Conservation (phyloP, 1,140 invertebrate species). For the Drosophila sproati region DNA sequence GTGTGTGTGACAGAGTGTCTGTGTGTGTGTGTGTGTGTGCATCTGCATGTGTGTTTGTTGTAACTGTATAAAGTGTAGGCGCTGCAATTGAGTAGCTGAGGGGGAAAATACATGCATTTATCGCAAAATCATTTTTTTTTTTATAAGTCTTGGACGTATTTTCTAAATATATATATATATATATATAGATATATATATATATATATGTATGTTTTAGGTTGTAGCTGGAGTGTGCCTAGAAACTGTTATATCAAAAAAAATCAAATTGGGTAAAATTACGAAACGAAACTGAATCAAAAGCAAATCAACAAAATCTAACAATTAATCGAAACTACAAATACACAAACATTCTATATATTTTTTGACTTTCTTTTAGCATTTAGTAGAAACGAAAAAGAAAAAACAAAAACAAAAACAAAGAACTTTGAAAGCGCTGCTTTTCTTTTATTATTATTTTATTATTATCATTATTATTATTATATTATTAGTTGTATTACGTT, state of each 20-base stretch:
- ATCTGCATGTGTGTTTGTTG: constrained; percentile 13
- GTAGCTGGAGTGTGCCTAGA: constrained; percentile 35
- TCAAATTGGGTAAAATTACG: constrained; percentile 11
- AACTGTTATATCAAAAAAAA: constrained; percentile 7
- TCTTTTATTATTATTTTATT: constrained; percentile 27
- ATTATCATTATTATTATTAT: constrained; percentile 57
- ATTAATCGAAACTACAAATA: constrained; percentile 27
- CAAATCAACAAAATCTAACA: constrained; percentile 5
- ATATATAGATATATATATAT: neutral
- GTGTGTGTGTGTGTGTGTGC: constrained; percentile 11
- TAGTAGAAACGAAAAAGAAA: constrained; percentile 26
- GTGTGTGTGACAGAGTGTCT: constrained; percentile 12
- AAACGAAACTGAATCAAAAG: constrained; percentile 21
- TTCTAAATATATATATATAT: constrained; percentile 1
- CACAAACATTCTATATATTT: constrained; percentile 49
- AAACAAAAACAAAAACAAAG: constrained; percentile 24
- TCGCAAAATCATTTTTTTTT: constrained; percentile 10
- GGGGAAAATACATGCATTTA: constrained; percentile 29
- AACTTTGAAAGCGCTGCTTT: constrained; percentile 51
- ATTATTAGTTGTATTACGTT: constrained; percentile 71
- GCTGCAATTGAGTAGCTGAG: neutral
- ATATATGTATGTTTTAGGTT: constrained; percentile 6
- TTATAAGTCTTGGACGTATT: constrained; percentile 22
- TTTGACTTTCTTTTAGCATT: constrained; percentile 32
- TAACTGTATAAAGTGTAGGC: constrained; percentile 25